Evolutionary conservation across 2,113 vertebrate species (phyloP).

Genomic region (Dromiciops gliroides): DNA sequence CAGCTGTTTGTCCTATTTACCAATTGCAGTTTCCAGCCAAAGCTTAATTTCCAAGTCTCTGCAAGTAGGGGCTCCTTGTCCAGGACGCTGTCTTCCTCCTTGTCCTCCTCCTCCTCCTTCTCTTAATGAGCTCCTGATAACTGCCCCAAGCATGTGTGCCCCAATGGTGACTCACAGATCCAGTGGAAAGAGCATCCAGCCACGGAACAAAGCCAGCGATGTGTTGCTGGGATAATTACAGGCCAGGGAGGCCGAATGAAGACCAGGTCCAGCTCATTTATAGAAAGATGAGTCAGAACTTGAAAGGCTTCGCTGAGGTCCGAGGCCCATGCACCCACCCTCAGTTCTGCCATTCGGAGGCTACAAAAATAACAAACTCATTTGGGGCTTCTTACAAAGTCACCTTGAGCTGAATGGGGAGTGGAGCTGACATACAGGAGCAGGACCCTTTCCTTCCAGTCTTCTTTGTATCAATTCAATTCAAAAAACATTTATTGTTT

Average conservation of each 20-base stretch:
- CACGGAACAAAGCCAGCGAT: slow-evolving; percentile 73
- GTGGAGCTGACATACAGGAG: background rate
- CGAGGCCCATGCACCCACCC: slow-evolving; percentile 50
- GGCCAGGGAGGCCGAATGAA: slow-evolving; percentile 47
- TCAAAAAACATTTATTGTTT: background rate
- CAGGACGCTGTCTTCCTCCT: background rate
- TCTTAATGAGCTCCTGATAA: background rate
- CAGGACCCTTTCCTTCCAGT: background rate
- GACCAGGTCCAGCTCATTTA: slow-evolving; percentile 73
- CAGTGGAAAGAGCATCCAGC: slow-evolving; percentile 70
- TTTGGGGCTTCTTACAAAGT: background rate
- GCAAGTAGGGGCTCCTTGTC: background rate
- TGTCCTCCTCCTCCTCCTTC: background rate
- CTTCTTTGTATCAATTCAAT: background rate
- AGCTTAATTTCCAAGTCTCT: background rate
- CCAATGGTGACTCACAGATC: slow-evolving; percentile 37
- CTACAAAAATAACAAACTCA: background rate
- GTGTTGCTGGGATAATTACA: slow-evolving; percentile 78
- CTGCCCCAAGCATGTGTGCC: background rate
- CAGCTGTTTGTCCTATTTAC: background rate
- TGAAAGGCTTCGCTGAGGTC: slow-evolving; percentile 77
- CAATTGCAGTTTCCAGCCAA: background rate
- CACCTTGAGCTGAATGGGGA: background rate
- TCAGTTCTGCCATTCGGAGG: background rate
- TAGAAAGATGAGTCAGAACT: slow-evolving; percentile 76